These are phyloP conservation scores for Protonemura montana DNA, from an alignment of 2,888 invertebrate species.

Conservation along the genomic window DNA sequence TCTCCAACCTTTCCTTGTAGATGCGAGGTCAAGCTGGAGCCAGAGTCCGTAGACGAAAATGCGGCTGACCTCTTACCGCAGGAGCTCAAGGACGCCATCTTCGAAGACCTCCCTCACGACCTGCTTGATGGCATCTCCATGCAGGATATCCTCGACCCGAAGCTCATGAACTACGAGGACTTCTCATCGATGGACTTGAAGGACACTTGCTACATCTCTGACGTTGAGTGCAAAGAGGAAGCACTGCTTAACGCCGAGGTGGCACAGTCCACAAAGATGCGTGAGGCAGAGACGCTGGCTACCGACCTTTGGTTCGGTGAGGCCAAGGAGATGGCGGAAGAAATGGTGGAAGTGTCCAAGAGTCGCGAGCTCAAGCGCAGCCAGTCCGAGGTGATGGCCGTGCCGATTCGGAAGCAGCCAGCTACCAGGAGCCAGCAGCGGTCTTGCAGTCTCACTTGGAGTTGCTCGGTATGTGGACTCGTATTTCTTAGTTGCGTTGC, in stretches of 20 bases:
- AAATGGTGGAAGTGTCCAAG: constrained; percentile 65
- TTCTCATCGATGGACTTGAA: constrained; percentile 70
- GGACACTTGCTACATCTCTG: constrained; percentile 59
- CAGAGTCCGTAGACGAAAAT: constrained; percentile 72
- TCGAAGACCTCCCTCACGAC: constrained; percentile 84
- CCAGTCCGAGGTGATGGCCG: constrained; percentile 68
- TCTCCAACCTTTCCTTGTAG: too few relatives aligned
- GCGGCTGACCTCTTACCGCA: constrained; percentile 83
- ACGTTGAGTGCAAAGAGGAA: constrained; percentile 59
- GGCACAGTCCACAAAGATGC: constrained; percentile 54
- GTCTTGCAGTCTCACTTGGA: constrained; percentile 74
- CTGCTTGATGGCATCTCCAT: constrained; percentile 84
- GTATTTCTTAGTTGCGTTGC: not conserved
- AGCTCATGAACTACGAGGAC: constrained; percentile 75
- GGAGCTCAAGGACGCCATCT: constrained; percentile 85
- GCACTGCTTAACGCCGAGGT: constrained; percentile 57
- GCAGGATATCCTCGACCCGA: constrained; percentile 82
- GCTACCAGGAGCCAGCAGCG: constrained; percentile 64
- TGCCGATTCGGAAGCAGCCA: constrained; percentile 34
- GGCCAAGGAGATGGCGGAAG: constrained; percentile 61
- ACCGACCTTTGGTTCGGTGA: constrained; percentile 60
- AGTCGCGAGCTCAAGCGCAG: constrained; percentile 69
- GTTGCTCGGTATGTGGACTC: constrained; percentile 62
- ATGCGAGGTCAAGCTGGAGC: not conserved
- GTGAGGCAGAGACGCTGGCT: constrained; percentile 52